Conservation (phyloP, 1,140 invertebrate genomes). For the Drosophila pachea region DNA sequence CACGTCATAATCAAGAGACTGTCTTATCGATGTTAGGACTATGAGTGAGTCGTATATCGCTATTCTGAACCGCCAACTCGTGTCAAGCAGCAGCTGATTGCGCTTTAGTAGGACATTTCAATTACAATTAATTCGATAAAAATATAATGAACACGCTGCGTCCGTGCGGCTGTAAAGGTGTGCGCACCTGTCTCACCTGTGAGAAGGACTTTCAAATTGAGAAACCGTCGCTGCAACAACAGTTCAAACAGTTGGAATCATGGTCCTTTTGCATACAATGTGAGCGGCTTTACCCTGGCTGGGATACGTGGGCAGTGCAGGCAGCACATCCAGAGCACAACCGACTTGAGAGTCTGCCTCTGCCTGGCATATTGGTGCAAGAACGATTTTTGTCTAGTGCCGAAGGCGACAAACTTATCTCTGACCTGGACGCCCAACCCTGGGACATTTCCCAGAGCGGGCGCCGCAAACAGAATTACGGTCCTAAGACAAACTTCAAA, state of each 20-base stretch:
- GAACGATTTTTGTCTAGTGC: conserved; percentile 86
- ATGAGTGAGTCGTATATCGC: not conserved
- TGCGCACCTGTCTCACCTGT: conserved; percentile 91
- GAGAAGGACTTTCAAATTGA: conserved; percentile 85
- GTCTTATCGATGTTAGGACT: too few relatives aligned
- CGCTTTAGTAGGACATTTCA: not conserved
- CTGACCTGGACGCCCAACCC: conserved; percentile 87
- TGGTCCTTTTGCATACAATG: conserved; percentile 89
- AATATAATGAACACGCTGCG: conserved; percentile 84
- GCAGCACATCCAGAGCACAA: conserved; percentile 84
- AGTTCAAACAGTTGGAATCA: conserved; percentile 80
- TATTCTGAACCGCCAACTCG: conserved; percentile 12
- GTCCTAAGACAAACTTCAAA: conserved; percentile 99
- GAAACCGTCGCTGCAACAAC: conserved; percentile 78
- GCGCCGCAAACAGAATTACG: conserved; percentile 97
- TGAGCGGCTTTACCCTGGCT: conserved; percentile 86
- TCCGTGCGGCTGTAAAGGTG: conserved; percentile 94
- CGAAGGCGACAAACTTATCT: conserved; percentile 86
- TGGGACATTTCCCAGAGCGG: conserved; percentile 98
- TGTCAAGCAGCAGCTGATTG: not conserved
- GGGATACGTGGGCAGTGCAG: conserved; percentile 81
- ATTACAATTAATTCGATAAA: not conserved
- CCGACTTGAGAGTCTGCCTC: conserved; percentile 81
- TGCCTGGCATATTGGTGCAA: conserved; percentile 86
- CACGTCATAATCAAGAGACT: conserved; percentile 1